Conservation (phyloP, 2,113 vertebrate genomes). For the Caranx melampygus region DNA sequence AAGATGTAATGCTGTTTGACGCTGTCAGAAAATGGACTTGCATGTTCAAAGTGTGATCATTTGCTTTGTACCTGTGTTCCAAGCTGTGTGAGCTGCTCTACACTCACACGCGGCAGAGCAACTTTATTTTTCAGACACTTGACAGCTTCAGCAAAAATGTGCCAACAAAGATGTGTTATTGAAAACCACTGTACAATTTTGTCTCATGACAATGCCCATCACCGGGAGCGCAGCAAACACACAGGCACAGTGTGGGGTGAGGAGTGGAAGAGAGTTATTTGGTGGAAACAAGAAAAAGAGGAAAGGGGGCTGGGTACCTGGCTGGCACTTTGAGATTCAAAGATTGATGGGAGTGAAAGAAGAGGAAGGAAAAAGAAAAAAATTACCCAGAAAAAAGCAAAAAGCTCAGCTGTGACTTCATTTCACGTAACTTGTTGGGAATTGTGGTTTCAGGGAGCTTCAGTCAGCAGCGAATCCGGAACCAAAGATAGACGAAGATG, state of each 20-base stretch:
- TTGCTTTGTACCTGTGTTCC: constrained; percentile 56
- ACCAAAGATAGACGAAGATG: constrained; percentile 4
- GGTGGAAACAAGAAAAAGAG: constrained; percentile 23
- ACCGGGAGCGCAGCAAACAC: constrained; percentile 50
- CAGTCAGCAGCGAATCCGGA: not conserved
- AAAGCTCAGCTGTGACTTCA: constrained; percentile 28
- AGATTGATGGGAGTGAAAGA: constrained; percentile 22
- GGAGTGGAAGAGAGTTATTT: constrained; percentile 34
- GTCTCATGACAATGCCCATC: constrained; percentile 65
- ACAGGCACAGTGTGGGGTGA: constrained; percentile 9
- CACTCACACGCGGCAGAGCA: not conserved
- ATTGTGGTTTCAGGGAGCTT: not conserved
- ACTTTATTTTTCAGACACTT: constrained; percentile 47
- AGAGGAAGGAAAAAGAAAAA: not conserved
- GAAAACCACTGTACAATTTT: constrained; percentile 56
- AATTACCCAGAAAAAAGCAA: constrained; percentile 7
- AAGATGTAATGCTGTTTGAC: not conserved
- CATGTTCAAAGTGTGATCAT: constrained; percentile 52
- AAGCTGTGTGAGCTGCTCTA: not conserved
- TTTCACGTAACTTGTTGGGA: not conserved
- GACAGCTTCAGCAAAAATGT: constrained; percentile 51
- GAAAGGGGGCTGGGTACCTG: constrained; percentile 31
- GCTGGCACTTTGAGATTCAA: constrained; percentile 38
- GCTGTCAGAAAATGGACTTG: constrained; percentile 35
- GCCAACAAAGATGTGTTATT: constrained; percentile 61